These are phyloP conservation scores for Columbina picui DNA, from an alignment of 2,113 vertebrate genomes.

Conservation along the genomic window DNA sequence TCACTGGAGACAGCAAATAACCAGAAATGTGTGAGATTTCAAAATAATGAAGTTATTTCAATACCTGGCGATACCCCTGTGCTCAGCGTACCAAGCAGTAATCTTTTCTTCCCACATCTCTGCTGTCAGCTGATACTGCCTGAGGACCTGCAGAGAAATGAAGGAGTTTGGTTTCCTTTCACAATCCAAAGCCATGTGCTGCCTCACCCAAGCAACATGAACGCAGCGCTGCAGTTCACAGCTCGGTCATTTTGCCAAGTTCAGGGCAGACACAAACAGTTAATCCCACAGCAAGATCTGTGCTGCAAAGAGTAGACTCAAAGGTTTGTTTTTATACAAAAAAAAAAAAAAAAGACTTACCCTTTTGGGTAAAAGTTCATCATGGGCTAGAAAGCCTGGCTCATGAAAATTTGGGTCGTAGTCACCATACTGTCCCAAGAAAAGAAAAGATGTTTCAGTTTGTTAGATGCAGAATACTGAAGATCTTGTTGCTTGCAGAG, in stretches of 20 bases:
- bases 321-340: not conserved
- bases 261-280: not conserved
- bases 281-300: not conserved
- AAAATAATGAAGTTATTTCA: not conserved
- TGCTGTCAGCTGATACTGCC: conserved; percentile 94
- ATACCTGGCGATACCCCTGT: conserved; percentile 91
- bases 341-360: conserved; percentile 72
- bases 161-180: not conserved
- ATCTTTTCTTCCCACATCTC: conserved; percentile 98
- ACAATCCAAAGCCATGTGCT: not conserved
- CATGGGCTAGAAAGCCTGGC: conserved; percentile 88
- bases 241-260: not conserved
- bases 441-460: not conserved
- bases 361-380: conserved; percentile 89
- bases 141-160: conserved; percentile 82
- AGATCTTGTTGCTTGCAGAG: not conserved
- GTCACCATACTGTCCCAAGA: conserved; percentile 84
- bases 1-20: not conserved
- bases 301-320: not conserved
- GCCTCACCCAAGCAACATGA: not conserved
- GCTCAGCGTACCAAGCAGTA: conserved; percentile 92
- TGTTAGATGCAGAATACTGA: not conserved
- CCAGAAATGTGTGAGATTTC: not conserved
- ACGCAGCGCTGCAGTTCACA: not conserved
- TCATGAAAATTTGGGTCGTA: conserved; percentile 90